phyloP scores from a whole-genome alignment of 1,140 invertebrate species.

The Leptoteleia sp. region DNA sequence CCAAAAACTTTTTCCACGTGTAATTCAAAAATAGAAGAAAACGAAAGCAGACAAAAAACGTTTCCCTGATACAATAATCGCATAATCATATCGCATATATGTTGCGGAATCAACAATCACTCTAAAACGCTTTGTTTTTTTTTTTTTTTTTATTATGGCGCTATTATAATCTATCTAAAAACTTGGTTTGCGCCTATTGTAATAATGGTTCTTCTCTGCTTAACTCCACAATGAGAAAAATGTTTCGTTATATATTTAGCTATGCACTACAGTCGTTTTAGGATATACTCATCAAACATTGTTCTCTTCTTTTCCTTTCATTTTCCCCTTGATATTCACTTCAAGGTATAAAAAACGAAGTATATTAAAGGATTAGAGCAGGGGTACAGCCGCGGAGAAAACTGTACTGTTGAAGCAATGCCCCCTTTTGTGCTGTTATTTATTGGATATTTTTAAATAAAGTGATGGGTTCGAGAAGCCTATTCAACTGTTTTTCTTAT shows the following conservation, averaged over 20 bases:
- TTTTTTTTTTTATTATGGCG: neutral
- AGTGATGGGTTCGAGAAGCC: constrained; percentile 1
- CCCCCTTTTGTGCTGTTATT: constrained; percentile 28
- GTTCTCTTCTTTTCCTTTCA: too few species aligned
- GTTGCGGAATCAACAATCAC: too few species aligned
- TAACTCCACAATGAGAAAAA: too few species aligned
- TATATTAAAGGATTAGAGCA: constrained; percentile 58
- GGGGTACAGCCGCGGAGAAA: constrained; percentile 25
- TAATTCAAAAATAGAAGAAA: constrained; percentile 33
- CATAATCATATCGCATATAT: too few species aligned
- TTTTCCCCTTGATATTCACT: constrained; percentile 27
- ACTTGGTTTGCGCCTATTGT: constrained; percentile 40
- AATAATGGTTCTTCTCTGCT: constrained; percentile 52
- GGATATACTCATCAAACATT: too few species aligned
- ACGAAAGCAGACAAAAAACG: too few species aligned
- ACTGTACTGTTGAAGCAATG: constrained; percentile 39
- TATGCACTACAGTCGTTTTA: too few species aligned
- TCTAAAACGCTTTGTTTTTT: constrained; percentile 4
- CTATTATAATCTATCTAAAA: too few species aligned
- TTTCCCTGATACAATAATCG: too few species aligned
- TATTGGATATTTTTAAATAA: constrained; percentile 31
- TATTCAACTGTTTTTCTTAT: too few species aligned
- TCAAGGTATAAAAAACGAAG: constrained; percentile 30
- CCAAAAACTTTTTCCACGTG: constrained; percentile 6
- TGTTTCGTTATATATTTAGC: too few species aligned